A percentile compares a stretch with the other conserved stretches of the same genome.
phyloP scores from a whole-genome alignment of 2,797 vertebrate species.

The Malacoctenus gilli region DNA sequence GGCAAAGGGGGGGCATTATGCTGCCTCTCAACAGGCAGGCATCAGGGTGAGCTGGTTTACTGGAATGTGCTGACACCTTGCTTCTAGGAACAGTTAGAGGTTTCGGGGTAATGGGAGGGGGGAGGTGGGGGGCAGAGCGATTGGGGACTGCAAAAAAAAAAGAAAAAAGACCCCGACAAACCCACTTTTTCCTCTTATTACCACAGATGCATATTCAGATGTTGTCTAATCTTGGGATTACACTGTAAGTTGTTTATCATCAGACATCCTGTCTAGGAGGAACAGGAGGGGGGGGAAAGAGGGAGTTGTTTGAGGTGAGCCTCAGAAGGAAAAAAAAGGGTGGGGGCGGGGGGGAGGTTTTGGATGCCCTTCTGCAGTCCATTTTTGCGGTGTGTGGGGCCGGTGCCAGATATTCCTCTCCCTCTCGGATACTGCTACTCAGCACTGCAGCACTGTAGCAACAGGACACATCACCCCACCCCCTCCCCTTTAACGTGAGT shows the following conservation, averaged over 20 bases:
- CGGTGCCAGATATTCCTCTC: conserved; percentile 53
- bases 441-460: conserved; percentile 75
- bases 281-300: conserved; percentile 4
- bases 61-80: conserved; percentile 71
- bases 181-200: conserved; percentile 37
- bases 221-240: conserved; percentile 50
- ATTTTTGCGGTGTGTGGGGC: conserved; percentile 62
- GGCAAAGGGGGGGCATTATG: conserved; percentile 69
- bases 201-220: conserved; percentile 28
- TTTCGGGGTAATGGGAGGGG: conserved; percentile 43
- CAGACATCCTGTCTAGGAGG: conserved; percentile 23
- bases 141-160: conserved; percentile 47
- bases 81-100: conserved; percentile 43
- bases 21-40: conserved; percentile 58
- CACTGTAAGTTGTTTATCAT: conserved; percentile 55
- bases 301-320: conserved; percentile 27
- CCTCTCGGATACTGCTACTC: conserved; percentile 64
- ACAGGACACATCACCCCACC: conserved; percentile 68
- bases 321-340: conserved; percentile 22
- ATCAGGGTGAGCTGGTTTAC: conserved; percentile 51
- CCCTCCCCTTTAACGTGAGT: conserved; percentile 43
- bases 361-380: conserved; percentile 65
- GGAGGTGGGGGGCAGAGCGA: conserved; percentile 12
- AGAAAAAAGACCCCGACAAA: too few species aligned
- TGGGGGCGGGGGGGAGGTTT: too few species aligned